Evolutionary conservation across 1,140 invertebrate species (phyloP).

Genomic region (Mamestra configurata): DNA sequence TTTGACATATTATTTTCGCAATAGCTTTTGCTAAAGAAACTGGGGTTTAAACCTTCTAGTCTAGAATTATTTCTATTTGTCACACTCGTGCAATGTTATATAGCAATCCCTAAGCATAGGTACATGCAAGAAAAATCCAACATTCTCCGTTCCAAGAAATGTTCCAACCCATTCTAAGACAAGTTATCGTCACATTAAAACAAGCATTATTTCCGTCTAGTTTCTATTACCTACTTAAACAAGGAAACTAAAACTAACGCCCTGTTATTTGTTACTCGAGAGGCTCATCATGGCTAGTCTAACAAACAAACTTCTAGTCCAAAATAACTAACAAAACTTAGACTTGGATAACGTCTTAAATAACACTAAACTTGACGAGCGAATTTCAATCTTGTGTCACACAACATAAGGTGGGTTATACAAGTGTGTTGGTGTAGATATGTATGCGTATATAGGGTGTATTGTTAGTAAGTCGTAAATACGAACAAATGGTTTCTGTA

Average conservation of each 20-base stretch:
- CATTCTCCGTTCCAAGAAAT: not conserved
- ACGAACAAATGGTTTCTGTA: conserved; percentile 34
- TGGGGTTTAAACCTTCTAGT: too few relatives aligned
- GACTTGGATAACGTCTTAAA: not conserved
- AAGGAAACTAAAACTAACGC: conserved; percentile 19
- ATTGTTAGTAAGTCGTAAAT: conserved; percentile 21
- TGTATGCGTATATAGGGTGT: not conserved
- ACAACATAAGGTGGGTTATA: not conserved
- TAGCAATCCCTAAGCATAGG: too few relatives aligned
- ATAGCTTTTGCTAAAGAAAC: too few relatives aligned
- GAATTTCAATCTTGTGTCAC: not conserved
- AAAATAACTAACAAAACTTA: conserved; percentile 37
- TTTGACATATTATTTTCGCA: too few relatives aligned
- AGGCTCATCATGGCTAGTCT: conserved; percentile 50
- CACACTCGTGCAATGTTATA: too few relatives aligned
- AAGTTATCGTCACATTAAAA: conserved; percentile 9
- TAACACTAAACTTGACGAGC: not conserved
- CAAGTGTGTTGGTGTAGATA: not conserved
- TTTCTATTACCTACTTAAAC: conserved; percentile 38
- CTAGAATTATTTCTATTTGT: too few relatives aligned
- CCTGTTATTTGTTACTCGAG: conserved; percentile 34
- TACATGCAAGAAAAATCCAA: too few relatives aligned
- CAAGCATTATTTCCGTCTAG: conserved; percentile 6
- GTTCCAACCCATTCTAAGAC: not conserved
- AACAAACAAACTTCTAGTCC: conserved; percentile 41